Base-by-base conservation (phyloP, 2,113 vertebrate genomes). In the Percopsis transmontana region DNA sequence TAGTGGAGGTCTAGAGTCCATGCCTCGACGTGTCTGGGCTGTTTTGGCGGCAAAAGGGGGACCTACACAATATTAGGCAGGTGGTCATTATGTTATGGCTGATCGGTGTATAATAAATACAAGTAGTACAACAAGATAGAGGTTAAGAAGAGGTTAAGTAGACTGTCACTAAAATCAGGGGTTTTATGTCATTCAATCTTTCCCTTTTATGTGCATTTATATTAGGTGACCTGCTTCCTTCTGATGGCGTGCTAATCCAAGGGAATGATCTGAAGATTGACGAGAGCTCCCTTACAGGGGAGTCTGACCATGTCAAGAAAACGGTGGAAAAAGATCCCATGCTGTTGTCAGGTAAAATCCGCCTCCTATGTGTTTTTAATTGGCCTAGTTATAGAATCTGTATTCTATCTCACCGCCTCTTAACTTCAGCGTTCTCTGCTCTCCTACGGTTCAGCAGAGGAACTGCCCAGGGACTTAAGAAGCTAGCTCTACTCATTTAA, bases 231-330 rank as follows among this genome's bases (percentile, higher is more conserved):
- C 96, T 99, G 83, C 91, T 99, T 73, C 97, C 97, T 0, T 93
- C 97, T 14, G 97, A 99, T 58, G 97, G 97, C 54, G 88, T 98
- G 60, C 94, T 99, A 66, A 96, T 99, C 91, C 96, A 99, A 91
- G 95, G 97, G 79, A 98, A 98, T 18, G 97, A 99, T 82, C 94
- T 99, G 51, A 99, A 97, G 91, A 96, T 99, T 58, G 97, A 99
- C 75, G 97, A 99, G 89, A 99, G 97, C 81, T 99, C 97, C 0
- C 89, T 99, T 85, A 99, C 97, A 56, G 97, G 97, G 71, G 97
- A 99, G 92, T 99, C 97, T 47, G 97, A 99, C 89, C 97, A 96
- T 68, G 97, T 99, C 85, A 98, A 95, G 89, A 99, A 99, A 82
- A 94, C 90, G 13, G 83, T 92, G 84, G 93, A 94, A 81, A 97